phyloP scores from a whole-genome alignment of 2,113 vertebrate genomes.

The Atherinomorus stipes region DNA sequence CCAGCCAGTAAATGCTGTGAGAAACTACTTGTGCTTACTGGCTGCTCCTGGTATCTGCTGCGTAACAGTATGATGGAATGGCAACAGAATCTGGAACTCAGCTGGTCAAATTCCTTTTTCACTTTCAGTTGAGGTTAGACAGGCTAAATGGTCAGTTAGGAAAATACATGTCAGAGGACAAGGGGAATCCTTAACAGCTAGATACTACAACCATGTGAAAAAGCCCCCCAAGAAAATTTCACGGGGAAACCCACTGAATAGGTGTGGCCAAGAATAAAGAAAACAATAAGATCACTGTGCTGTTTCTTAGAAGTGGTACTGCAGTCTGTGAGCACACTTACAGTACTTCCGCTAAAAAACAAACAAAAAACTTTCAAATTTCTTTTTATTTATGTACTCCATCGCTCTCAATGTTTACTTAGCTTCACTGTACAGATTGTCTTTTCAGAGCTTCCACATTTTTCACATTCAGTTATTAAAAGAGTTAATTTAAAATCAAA shows the following conservation, averaged over 20 bases:
- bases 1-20: neutral
- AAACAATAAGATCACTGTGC: neutral
- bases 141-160: too few relatives aligned
- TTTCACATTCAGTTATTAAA: too few relatives aligned
- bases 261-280: neutral
- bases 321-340: neutral
- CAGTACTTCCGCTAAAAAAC: neutral
- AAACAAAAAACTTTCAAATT: too few relatives aligned
- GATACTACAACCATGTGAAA: neutral
- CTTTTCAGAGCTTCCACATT: too few relatives aligned
- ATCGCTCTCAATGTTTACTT: too few relatives aligned
- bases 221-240: neutral
- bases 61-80: neutral
- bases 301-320: neutral
- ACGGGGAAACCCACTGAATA: slow-evolving; percentile 24
- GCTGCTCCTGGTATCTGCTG: neutral
- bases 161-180: neutral
- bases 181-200: slow-evolving; percentile 3
- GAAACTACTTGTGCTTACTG: neutral
- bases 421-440: too few relatives aligned
- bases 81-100: neutral
- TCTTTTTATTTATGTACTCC: too few relatives aligned
- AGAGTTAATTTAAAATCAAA: too few relatives aligned
- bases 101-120: too few relatives aligned
- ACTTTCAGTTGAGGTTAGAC: neutral